Evolutionary conservation across 1,140 invertebrate species (phyloP), one percentile per base, ranked within the genome.

Genomic region (Anastrepha ludens): DNA sequence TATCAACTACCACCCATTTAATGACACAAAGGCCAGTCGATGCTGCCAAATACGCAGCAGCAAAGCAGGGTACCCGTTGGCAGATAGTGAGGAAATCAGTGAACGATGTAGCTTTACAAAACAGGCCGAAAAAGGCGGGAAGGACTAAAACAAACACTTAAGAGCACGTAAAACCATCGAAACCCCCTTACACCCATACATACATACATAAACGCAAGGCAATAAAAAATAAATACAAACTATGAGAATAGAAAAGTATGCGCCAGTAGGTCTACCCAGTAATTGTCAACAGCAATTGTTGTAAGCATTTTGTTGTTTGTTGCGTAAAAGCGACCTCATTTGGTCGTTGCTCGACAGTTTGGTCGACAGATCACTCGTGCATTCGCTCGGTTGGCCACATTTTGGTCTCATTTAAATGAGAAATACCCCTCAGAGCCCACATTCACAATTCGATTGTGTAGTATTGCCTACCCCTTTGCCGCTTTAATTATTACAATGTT

Each of bases 401-500:
- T 81, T 81, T 55, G 74, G 74, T 55, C 74, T 55, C 47, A 55
- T 81, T 55, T 81, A 78, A 70, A 70, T 74, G 67, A 41, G 17
- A 58, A 47, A 50, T 81, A 29, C 9, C 47, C 47, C n/a, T 55
- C n/a, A 11, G 4, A 20, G 2, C 44, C 0, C 44, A 9, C 44
- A 50, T n/a, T 39, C n/a, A 81, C 7, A 17, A 47, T 74, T 74
- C 20, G 64, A 67, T 39, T 39, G 11, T 67, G 64, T 20, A 67
- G 39, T 20, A 67, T 39, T 39, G 9, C 9, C 11, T 41, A 41
- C 8, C 67, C 39, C 67, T 74, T 74, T 44, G 39, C 67, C 67
- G 67, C 41, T 74, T 74, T 74, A 74, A 74, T 74, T 74, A 41
- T 74, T 74, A 15, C 44, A 41, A 74, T 74, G 67, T 74, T 74